Evolutionary conservation across 2,797 vertebrate genomes (phyloP).

Genomic region (Loris lydekkerianus): DNA sequence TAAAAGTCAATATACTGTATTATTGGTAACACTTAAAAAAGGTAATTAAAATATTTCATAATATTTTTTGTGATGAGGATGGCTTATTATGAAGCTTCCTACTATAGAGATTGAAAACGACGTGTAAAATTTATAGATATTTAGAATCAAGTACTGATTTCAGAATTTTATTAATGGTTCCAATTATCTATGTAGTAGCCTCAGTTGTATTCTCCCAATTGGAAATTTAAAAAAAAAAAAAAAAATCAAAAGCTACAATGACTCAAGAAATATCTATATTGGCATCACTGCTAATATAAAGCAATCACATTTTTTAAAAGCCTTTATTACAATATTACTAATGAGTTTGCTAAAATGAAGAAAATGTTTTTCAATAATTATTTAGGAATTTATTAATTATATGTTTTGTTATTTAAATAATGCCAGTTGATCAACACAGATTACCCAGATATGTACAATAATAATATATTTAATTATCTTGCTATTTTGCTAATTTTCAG

Average conservation of each 20-base stretch:
- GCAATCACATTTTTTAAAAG: not conserved
- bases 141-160: not conserved
- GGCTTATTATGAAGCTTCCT: not conserved
- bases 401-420: not conserved
- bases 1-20: not conserved
- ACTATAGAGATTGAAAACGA: not conserved
- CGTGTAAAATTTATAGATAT: not conserved
- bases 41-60: not conserved
- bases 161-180: not conserved
- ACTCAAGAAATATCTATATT: not conserved
- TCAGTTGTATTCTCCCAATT: not conserved
- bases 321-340: not conserved
- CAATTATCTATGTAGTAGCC: not conserved
- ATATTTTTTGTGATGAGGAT: not conserved
- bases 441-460: not conserved
- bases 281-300: not conserved
- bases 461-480: not conserved
- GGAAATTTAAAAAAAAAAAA: not conserved
- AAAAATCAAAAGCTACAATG: not conserved
- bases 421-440: not conserved
- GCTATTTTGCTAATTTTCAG: not conserved
- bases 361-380: not conserved
- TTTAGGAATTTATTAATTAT: not conserved
- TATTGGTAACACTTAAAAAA: not conserved
- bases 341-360: conserved; percentile 19